Evolutionary conservation across 1,140 invertebrate genomes (phyloP).

Genomic region (Drosophila lacteicornis): DNA sequence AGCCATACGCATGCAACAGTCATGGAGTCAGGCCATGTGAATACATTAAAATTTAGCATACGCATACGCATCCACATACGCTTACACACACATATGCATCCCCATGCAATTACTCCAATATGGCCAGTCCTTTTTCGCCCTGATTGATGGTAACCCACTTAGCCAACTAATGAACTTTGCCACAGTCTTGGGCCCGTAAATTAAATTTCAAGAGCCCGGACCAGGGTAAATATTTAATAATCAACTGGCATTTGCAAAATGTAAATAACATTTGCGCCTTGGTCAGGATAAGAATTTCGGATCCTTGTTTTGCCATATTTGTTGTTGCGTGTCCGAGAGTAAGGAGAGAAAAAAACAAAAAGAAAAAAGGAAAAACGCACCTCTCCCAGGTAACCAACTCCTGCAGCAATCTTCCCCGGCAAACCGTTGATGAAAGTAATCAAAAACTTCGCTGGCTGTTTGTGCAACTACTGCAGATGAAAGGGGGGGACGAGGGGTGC

Average conservation of each 20-base stretch:
- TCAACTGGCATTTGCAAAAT: constrained; percentile 61
- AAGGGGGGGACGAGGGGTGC: background rate
- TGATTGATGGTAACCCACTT: constrained; percentile 65
- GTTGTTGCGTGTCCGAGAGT: constrained; percentile 16
- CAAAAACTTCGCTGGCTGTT: constrained; percentile 67
- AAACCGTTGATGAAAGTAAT: constrained; percentile 71
- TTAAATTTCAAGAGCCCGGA: constrained; percentile 68
- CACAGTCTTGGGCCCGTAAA: constrained; percentile 61
- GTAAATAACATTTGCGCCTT: constrained; percentile 53
- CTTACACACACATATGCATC: constrained; percentile 21
- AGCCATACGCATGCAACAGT: constrained; percentile 41
- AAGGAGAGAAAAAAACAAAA: constrained; percentile 6
- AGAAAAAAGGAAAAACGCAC: constrained; percentile 14
- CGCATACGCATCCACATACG: constrained; percentile 16
- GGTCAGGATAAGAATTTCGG: background rate
- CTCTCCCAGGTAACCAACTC: constrained; percentile 15
- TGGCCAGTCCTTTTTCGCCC: constrained; percentile 27
- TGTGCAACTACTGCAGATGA: constrained; percentile 59
- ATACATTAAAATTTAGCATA: constrained; percentile 76
- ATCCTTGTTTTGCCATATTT: background rate
- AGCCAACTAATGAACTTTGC: constrained; percentile 72
- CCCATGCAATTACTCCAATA: constrained; percentile 40
- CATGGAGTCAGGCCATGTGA: constrained; percentile 53
- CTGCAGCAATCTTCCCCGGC: constrained; percentile 22
- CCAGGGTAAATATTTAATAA: constrained; percentile 77